phyloP scores from a whole-genome alignment of 2,797 vertebrate genomes.

The Molossus alvarezi region DNA sequence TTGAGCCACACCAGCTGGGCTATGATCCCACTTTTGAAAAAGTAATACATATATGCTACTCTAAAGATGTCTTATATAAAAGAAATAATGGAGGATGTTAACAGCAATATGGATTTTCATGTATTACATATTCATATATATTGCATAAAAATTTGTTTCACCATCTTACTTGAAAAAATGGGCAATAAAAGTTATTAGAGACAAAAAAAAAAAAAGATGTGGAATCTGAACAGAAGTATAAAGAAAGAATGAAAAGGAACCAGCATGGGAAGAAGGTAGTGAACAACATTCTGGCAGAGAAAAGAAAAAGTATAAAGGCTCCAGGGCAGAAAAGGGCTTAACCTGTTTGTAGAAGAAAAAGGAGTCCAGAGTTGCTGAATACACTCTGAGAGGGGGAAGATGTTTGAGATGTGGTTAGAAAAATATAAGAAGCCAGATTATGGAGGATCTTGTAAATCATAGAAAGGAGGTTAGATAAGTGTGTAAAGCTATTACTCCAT shows the following conservation, averaged over 20 bases:
- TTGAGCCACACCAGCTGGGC: too few relatives aligned
- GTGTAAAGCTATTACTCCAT: not conserved
- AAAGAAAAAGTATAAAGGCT: not conserved
- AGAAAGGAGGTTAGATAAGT: not conserved
- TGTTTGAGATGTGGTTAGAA: slow-evolving; percentile 32
- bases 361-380: not conserved
- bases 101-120: not conserved
- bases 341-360: slow-evolving; percentile 29
- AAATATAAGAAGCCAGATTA: not conserved
- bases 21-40: not conserved
- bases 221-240: slow-evolving; percentile 33
- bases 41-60: not conserved
- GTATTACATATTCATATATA: not conserved
- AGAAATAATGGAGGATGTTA: not conserved
- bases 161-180: slow-evolving; percentile 34
- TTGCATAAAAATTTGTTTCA: not conserved
- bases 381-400: not conserved
- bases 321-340: not conserved
- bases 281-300: slow-evolving; percentile 52
- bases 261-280: not conserved
- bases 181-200: slow-evolving; percentile 5
- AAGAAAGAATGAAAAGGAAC: slow-evolving; percentile 62
- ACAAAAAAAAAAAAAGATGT: not conserved
- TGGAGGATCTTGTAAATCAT: slow-evolving; percentile 13
- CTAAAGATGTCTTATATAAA: not conserved